Evolutionary conservation across 1,140 invertebrate species (phyloP).

Genomic region (Conus ventricosus): DNA sequence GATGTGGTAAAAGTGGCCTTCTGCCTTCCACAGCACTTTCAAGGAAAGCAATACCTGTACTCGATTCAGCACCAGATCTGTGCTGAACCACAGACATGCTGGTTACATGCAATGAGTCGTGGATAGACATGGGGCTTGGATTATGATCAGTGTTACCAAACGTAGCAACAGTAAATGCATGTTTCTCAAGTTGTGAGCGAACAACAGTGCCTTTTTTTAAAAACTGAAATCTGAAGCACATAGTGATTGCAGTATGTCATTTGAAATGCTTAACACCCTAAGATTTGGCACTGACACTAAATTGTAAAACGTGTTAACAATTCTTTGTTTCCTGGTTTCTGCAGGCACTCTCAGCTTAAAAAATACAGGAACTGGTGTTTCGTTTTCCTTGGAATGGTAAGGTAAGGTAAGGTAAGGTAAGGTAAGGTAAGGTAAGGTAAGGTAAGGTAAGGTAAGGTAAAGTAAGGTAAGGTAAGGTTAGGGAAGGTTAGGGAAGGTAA

Average conservation of each 20-base stretch:
- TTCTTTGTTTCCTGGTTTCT: conserved; percentile 32
- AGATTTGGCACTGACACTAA: conserved; percentile 47
- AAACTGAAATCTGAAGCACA: conserved; percentile 30
- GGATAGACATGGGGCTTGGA: conserved; percentile 51
- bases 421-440: too few species aligned
- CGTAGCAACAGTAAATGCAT: conserved; percentile 50
- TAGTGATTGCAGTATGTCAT: conserved; percentile 20
- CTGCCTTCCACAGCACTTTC: neutral
- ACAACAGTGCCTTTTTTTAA: conserved; percentile 34
- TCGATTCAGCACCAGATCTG: conserved; percentile 3
- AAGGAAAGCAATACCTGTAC: conserved; percentile 23
- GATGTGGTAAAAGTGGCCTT: too few species aligned
- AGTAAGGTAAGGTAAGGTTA: too few species aligned
- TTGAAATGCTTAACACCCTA: conserved; percentile 42
- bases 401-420: too few species aligned
- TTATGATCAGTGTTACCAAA: conserved; percentile 62
- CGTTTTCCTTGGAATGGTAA: neutral
- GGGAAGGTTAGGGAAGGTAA: too few species aligned
- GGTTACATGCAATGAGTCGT: conserved; percentile 56
- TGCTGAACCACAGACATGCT: conserved; percentile 56
- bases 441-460: too few species aligned
- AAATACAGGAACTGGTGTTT: conserved; percentile 29
- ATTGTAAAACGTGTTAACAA: conserved; percentile 36
- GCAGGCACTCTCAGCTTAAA: conserved; percentile 13
- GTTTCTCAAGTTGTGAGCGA: conserved; percentile 25